Conservation (phyloP, 2,113 vertebrate species). For the Oreochromis aureus region DNA sequence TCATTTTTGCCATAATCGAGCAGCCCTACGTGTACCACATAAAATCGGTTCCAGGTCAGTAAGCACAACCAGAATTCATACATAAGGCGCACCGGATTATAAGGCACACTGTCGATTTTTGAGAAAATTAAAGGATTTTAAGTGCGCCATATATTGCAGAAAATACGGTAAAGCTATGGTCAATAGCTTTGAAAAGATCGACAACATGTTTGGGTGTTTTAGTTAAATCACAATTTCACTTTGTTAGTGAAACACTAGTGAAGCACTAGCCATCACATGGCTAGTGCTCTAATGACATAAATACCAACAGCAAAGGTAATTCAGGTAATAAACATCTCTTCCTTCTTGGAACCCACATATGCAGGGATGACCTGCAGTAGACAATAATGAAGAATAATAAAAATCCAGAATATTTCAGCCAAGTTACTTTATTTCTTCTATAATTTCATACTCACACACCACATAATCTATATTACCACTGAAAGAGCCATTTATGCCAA, state of each 20-base stretch:
- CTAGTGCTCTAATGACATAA: not conserved
- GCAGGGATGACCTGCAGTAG: not conserved
- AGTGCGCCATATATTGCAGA: too few species aligned
- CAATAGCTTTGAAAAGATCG: not conserved
- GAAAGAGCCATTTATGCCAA: not conserved
- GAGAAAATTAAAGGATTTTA: too few species aligned
- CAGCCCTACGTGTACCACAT: too few species aligned
- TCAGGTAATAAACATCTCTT: not conserved
- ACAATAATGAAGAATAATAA: not conserved
- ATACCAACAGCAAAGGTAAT: not conserved
- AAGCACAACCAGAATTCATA: too few species aligned
- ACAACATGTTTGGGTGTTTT: not conserved
- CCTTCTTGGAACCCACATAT: not conserved
- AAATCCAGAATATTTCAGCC: not conserved
- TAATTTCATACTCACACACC: not conserved
- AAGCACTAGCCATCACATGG: not conserved
- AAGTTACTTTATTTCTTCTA: not conserved
- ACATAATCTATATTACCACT: not conserved
- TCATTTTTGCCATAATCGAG: too few species aligned
- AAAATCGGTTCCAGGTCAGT: too few species aligned
- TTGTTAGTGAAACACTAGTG: not conserved
- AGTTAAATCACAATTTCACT: not conserved
- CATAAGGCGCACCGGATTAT: too few species aligned
- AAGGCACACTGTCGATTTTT: too few species aligned
- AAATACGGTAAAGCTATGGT: too few species aligned